Evolutionary conservation across 2,888 invertebrate species (phyloP).

Genomic region (Apantesis nais): DNA sequence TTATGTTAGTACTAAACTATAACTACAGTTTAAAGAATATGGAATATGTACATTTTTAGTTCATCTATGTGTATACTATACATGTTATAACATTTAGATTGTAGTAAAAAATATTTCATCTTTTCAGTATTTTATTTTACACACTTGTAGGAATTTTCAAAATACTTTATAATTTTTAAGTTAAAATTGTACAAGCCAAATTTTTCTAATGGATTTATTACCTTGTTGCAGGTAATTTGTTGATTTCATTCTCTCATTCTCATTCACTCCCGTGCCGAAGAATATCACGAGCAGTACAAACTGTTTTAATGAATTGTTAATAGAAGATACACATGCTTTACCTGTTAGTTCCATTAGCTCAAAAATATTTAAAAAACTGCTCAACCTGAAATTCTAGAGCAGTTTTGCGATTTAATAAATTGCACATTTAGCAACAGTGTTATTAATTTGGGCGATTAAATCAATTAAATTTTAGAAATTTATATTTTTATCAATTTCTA

Average conservation of each 20-base stretch:
- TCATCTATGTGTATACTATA: no score
- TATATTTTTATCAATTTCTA: constrained; percentile 26
- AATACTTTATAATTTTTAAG: no score
- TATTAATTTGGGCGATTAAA: neutral
- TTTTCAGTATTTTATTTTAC: no score
- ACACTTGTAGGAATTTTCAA: no score
- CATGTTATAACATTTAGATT: no score
- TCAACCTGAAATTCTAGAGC: constrained; percentile 14
- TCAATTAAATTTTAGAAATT: constrained; percentile 2
- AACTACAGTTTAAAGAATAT: no score
- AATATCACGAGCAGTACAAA: constrained; percentile 28
- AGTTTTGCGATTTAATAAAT: constrained; percentile 25
- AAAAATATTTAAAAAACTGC: constrained; percentile 27
- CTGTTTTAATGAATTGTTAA: constrained; percentile 17
- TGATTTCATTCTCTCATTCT: constrained; percentile 37
- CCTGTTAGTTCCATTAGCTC: constrained; percentile 25
- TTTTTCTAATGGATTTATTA: neutral
- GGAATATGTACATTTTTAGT: no score
- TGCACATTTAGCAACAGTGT: constrained; percentile 13
- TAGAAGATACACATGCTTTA: constrained; percentile 7
- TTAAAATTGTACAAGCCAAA: no score
- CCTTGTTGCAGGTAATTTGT: constrained; percentile 59
- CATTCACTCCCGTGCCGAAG: constrained; percentile 33
- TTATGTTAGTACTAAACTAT: no score
- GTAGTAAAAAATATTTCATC: no score